A percentile compares a stretch with the other conserved stretches of the same genome.
phyloP scores from a whole-genome alignment of 1,140 invertebrate species.

The Eriosoma lanigerum region DNA sequence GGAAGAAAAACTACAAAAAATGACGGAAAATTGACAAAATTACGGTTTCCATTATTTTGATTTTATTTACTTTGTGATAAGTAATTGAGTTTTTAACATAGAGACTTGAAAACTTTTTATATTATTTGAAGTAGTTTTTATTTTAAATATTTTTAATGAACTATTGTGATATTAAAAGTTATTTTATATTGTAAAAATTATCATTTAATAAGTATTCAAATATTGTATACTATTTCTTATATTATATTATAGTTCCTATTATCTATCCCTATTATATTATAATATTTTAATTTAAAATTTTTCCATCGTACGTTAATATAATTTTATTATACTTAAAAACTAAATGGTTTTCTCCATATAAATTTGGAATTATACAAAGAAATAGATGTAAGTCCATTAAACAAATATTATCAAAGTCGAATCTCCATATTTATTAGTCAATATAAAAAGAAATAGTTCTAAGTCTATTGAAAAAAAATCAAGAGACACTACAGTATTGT shows the following conservation, averaged over 20 bases:
- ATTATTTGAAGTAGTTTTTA: neutral
- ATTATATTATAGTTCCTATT: neutral
- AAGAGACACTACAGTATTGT: neutral
- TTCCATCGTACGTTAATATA: conserved; percentile 18
- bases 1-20: too few relatives aligned
- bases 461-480: conserved; percentile 14
- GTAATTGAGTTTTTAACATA: too few relatives aligned
- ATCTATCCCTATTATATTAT: neutral
- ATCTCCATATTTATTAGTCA: conserved; percentile 33
- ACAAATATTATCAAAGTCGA: conserved; percentile 14
- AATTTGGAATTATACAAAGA: conserved; percentile 21
- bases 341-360: conserved; percentile 2
- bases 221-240: neutral
- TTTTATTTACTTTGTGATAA: too few relatives aligned
- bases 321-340: neutral
- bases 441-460: too few relatives aligned
- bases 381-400: conserved; percentile 15
- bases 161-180: neutral
- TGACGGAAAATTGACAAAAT: too few relatives aligned
- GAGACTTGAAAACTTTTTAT: too few relatives aligned
- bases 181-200: neutral
- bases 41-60: too few relatives aligned
- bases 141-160: neutral
- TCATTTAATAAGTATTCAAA: neutral
- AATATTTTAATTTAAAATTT: neutral